Percentiles rank a stretch among this genome's conserved stretches.
These are phyloP conservation scores for Caranx ignobilis DNA, from an alignment of 2,113 vertebrate species.

Conservation along the genomic window DNA sequence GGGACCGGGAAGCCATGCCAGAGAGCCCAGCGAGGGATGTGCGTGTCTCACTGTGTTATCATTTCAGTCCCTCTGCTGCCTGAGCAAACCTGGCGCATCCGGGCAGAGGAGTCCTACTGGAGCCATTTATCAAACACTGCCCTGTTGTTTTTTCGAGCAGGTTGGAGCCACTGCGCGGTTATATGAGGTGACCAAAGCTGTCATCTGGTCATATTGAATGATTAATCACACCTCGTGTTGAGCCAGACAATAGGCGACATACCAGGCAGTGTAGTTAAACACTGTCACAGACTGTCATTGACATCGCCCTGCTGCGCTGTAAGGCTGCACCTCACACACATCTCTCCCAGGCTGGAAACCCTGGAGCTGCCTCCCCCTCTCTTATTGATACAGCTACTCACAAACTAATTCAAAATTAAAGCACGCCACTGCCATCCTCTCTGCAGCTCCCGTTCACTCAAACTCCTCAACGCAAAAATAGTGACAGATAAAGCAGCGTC, in stretches of 20 bases:
- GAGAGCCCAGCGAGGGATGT: slow-evolving; percentile 37
- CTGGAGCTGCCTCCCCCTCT: slow-evolving; percentile 1
- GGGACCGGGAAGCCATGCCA: slow-evolving; percentile 33
- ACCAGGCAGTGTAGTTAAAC: slow-evolving; percentile 49
- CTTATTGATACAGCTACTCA: slow-evolving; percentile 41
- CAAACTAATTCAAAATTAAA: slow-evolving; percentile 61
- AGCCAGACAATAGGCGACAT: slow-evolving; percentile 44
- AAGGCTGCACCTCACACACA: slow-evolving; percentile 40
- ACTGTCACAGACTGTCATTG: slow-evolving; percentile 58
- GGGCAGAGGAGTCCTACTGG: slow-evolving; percentile 35
- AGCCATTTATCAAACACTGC: slow-evolving; percentile 54
- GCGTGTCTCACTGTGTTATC: slow-evolving; percentile 51
- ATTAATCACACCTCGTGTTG: slow-evolving; percentile 40
- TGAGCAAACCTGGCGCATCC: slow-evolving; percentile 59
- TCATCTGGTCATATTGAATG: slow-evolving; percentile 47
- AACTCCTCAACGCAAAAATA: slow-evolving; percentile 3
- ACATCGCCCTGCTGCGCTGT: slow-evolving; percentile 63
- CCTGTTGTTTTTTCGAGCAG: neutral
- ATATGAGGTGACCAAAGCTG: slow-evolving; percentile 19
- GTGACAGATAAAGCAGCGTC: slow-evolving; percentile 13
- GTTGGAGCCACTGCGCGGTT: slow-evolving; percentile 2
- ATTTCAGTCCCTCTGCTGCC: slow-evolving; percentile 44
- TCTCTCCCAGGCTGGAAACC: neutral
- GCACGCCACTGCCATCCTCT: slow-evolving; percentile 13
- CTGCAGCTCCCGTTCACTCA: slow-evolving; percentile 26